Percentiles rank a stretch among this genome's conserved stretches.
These are phyloP conservation scores for Stenoptilia bipunctidactyla DNA, from an alignment of 2,888 invertebrate species.

Conservation along the genomic window DNA sequence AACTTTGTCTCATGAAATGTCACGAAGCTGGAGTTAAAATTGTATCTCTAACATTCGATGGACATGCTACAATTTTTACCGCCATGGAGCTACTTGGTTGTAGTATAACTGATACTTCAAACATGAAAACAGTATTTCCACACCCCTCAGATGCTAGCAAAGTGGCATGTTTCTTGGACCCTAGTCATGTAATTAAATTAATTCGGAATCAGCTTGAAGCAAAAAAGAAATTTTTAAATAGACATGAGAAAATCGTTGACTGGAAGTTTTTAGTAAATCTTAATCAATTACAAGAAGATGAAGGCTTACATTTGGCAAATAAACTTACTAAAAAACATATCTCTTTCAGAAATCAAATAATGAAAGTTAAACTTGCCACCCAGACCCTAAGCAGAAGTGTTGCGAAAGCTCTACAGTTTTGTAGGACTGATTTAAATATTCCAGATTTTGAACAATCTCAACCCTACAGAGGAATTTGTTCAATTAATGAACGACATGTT, in stretches of 20 bases:
- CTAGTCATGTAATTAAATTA: conserved; percentile 8
- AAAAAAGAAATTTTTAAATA: neutral
- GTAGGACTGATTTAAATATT: no score
- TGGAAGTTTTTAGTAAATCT: conserved; percentile 6
- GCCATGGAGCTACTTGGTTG: conserved; percentile 15
- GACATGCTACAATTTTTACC: conserved; percentile 11
- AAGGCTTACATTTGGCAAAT: no score
- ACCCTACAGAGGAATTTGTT: neutral
- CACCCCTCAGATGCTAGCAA: conserved; percentile 12
- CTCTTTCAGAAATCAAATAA: no score
- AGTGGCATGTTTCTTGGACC: conserved; percentile 13
- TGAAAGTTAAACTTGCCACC: no score
- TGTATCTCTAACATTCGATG: no score
- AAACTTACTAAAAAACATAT: no score
- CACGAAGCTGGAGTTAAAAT: conserved; percentile 14
- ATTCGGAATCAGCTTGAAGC: neutral
- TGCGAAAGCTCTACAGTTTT: no score
- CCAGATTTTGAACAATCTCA: neutral
- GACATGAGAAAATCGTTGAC: no score
- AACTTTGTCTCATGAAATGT: conserved; percentile 10
- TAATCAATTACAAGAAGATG: conserved; percentile 10
- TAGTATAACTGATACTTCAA: conserved; percentile 11
- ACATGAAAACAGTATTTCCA: conserved; percentile 13
- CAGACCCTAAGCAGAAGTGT: no score
- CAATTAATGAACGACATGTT: no score